Conservation (phyloP, 2,888 invertebrate genomes). For the Leptogaster cylindrica region DNA sequence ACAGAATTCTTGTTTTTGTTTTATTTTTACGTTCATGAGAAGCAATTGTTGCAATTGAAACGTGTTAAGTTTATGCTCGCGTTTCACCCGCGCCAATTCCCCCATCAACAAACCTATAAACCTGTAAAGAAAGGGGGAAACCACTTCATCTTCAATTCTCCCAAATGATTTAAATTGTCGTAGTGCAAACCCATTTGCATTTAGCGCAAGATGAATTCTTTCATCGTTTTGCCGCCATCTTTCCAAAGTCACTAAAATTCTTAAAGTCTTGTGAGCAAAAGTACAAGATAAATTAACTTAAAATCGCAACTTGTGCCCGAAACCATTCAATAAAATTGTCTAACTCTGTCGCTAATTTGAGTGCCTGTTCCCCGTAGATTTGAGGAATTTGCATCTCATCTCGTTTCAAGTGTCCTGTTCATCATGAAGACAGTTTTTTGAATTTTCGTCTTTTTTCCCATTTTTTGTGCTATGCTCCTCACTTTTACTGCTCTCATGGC, state of each 20-base stretch:
- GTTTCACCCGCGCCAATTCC: no score
- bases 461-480: not conserved
- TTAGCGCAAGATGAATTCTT: conserved; percentile 2
- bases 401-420: conserved; percentile 23
- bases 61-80: conserved; percentile 12
- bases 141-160: conserved; percentile 28
- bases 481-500: conserved; percentile 5
- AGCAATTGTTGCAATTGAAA: conserved; percentile 17
- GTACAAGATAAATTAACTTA: conserved; percentile 30
- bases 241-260: not conserved
- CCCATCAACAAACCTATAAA: no score
- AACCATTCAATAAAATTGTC: conserved; percentile 34
- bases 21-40: no score
- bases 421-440: not conserved
- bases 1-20: no score
- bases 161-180: conserved; percentile 18
- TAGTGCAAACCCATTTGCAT: conserved; percentile 31
- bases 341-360: conserved; percentile 34
- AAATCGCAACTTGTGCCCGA: conserved; percentile 32
- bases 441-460: not conserved
- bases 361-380: conserved; percentile 32
- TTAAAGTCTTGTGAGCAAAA: conserved; percentile 14
- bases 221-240: not conserved
- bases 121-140: not conserved
- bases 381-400: conserved; percentile 30